phyloP scores from a whole-genome alignment of 1,140 invertebrate genomes.

The Radopholus similis region DNA sequence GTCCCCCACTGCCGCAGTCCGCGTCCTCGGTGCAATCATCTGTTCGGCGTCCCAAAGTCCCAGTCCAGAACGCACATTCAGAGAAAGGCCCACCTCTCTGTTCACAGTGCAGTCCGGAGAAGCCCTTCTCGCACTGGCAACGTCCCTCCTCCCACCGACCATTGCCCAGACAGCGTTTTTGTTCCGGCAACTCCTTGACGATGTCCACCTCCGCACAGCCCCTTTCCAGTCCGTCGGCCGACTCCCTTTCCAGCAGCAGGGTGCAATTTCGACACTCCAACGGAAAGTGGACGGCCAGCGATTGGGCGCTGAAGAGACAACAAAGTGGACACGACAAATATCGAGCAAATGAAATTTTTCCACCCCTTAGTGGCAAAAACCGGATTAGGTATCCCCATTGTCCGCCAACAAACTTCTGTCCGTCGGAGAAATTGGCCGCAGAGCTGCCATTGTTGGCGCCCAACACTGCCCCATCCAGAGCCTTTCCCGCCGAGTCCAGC shows the following conservation, averaged over 20 bases:
- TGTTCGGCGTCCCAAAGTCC: too few species aligned
- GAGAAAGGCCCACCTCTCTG: slow-evolving; percentile 48
- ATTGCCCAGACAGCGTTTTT: slow-evolving; percentile 13
- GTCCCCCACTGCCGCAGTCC: slow-evolving; percentile 39
- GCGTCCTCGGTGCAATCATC: slow-evolving; percentile 34
- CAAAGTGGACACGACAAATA: slow-evolving; percentile 7
- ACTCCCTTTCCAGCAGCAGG: slow-evolving; percentile 78
- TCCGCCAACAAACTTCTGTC: not conserved
- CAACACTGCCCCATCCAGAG: slow-evolving; percentile 70
- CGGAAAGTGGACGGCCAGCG: slow-evolving; percentile 74
- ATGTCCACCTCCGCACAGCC: slow-evolving; percentile 86
- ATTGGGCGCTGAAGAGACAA: slow-evolving; percentile 70
- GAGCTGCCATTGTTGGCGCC: slow-evolving; percentile 21
- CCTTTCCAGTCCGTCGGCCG: slow-evolving; percentile 76
- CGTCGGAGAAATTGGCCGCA: slow-evolving; percentile 9
- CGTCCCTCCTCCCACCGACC: slow-evolving; percentile 29
- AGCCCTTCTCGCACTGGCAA: slow-evolving; percentile 44
- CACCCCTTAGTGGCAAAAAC: slow-evolving; percentile 65
- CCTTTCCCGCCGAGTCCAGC: slow-evolving; percentile 70
- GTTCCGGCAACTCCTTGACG: slow-evolving; percentile 25
- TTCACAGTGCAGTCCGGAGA: slow-evolving; percentile 50
- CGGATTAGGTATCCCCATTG: too few species aligned
- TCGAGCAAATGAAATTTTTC: slow-evolving; percentile 62
- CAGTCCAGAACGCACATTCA: too few species aligned
- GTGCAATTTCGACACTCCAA: slow-evolving; percentile 83